Evolutionary conservation across 2,797 vertebrate genomes (phyloP).

Genomic region (Oophaga sylvatica): DNA sequence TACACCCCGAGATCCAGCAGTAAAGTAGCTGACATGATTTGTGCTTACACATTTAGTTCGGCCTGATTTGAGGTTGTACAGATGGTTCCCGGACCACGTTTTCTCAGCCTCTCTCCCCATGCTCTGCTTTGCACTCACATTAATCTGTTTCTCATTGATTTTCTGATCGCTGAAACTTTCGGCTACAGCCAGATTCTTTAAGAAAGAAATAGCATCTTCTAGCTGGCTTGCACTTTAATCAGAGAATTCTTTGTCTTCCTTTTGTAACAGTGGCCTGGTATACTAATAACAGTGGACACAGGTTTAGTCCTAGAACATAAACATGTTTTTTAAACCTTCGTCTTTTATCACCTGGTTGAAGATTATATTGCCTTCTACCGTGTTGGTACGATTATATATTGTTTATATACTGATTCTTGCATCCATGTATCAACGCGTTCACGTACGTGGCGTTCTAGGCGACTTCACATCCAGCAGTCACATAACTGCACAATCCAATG

Average conservation of each 20-base stretch:
- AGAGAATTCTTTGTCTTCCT: conserved; percentile 44
- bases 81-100: conserved; percentile 41
- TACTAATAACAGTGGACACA: not conserved
- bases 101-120: conserved; percentile 27
- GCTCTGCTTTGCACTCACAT: conserved; percentile 54
- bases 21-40: conserved; percentile 23
- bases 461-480: not conserved
- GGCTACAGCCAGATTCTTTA: conserved; percentile 53
- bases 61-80: conserved; percentile 33
- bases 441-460: no score
- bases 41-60: conserved; percentile 22
- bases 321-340: no score
- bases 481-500: not conserved
- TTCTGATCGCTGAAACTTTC: conserved; percentile 74
- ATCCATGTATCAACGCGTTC: no score
- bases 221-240: conserved; percentile 47
- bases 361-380: no score
- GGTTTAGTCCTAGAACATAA: not conserved
- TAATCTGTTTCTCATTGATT: conserved; percentile 81
- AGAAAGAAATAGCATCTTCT: conserved; percentile 57
- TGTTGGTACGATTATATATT: no score
- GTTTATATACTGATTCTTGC: no score
- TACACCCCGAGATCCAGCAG: not conserved
- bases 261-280: conserved; percentile 34
- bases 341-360: not conserved